Conservation (phyloP, 2,797 vertebrate genomes). For the Macropus fuliginosus region DNA sequence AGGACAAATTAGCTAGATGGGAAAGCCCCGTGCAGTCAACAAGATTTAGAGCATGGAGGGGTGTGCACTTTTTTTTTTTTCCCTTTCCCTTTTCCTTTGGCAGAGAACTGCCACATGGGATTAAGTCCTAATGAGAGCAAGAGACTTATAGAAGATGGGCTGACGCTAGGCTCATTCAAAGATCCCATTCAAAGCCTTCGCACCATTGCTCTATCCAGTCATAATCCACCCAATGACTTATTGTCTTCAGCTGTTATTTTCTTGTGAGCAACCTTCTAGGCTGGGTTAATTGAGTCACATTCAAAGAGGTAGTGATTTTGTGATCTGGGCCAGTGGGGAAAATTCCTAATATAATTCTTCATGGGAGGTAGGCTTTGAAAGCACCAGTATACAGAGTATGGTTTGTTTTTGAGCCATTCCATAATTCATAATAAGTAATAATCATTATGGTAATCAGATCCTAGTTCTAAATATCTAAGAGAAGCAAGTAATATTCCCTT, state of each 20-base stretch:
- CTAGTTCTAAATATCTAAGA: background rate
- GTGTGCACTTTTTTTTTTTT: background rate
- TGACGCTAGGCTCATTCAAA: slow-evolving; percentile 61
- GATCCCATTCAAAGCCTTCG: slow-evolving; percentile 53
- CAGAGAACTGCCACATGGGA: slow-evolving; percentile 54
- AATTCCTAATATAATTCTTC: background rate
- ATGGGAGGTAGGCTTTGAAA: slow-evolving; percentile 30
- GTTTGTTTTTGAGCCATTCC: background rate
- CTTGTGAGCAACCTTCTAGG: slow-evolving; percentile 48
- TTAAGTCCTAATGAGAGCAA: slow-evolving; percentile 63
- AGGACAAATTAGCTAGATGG: background rate
- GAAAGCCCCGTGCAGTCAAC: slow-evolving; percentile 1
- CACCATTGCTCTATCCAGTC: slow-evolving; percentile 46
- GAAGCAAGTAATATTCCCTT: background rate
- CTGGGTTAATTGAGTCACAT: slow-evolving; percentile 50
- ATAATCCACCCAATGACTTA: slow-evolving; percentile 39
- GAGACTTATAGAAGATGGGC: slow-evolving; percentile 40
- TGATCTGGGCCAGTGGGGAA: background rate
- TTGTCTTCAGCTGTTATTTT: slow-evolving; percentile 58
- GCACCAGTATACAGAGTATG: background rate
- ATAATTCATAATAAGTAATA: background rate
- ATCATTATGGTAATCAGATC: background rate
- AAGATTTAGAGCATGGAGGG: slow-evolving; percentile 20
- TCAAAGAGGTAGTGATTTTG: background rate
- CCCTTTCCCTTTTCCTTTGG: slow-evolving; percentile 40